Conservation (phyloP, 2,113 vertebrate species). For the Smithornis capensis region DNA sequence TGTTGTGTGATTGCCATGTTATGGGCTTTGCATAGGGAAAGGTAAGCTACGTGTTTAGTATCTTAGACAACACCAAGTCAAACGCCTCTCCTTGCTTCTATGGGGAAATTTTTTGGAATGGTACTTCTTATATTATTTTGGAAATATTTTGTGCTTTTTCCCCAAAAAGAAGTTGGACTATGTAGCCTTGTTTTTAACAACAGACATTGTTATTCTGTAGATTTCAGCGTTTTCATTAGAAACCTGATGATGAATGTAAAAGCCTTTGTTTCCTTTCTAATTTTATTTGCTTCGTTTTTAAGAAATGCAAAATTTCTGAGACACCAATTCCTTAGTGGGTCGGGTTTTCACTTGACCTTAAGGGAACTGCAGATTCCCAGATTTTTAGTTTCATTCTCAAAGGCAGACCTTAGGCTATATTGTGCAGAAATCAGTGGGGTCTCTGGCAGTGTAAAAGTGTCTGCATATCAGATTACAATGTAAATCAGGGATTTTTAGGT, state of each 20-base stretch:
- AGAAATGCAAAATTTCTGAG: not conserved
- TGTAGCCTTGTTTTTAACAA: not conserved
- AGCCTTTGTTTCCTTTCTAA: not conserved
- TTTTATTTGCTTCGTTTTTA: not conserved
- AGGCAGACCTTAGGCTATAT: not conserved
- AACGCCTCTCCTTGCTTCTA: not conserved
- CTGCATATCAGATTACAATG: not conserved
- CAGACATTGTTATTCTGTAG: not conserved
- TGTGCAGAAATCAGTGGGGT: not conserved
- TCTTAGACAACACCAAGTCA: not conserved
- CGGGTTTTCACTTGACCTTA: slow-evolving; percentile 1
- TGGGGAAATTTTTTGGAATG: not conserved
- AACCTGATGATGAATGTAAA: not conserved
- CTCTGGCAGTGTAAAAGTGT: not conserved
- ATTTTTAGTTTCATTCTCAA: not conserved
- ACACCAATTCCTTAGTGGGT: not conserved
- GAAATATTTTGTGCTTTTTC: not conserved
- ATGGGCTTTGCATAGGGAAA: accelerated
- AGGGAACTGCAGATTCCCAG: not conserved
- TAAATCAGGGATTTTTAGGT: not conserved
- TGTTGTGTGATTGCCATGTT: not conserved
- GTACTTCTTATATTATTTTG: not conserved
- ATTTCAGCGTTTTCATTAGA: not conserved
- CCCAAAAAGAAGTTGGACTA: not conserved
- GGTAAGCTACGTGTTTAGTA: not conserved